A percentile compares a stretch with the other conserved stretches of the same genome.
Conservation (phyloP, 2,888 invertebrate species). For the Cosmia pyralina region DNA sequence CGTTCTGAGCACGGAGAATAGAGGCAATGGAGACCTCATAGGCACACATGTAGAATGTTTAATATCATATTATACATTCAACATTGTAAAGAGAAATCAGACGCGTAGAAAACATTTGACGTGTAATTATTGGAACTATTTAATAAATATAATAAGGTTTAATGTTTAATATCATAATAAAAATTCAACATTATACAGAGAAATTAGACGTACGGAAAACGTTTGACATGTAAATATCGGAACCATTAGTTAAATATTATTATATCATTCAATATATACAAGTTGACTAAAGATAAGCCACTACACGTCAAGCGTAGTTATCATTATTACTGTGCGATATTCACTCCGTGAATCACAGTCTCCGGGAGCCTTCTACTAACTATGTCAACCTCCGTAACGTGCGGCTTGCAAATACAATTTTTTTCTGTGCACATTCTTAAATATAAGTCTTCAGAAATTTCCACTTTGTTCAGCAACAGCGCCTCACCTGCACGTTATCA, state of each 20-base stretch:
- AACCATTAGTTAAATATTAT: not conserved
- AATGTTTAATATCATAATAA: not conserved
- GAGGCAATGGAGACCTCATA: conserved; percentile 15
- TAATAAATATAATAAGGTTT: too few relatives aligned
- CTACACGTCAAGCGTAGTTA: not conserved
- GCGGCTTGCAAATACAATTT: too few relatives aligned
- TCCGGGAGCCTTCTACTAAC: not conserved
- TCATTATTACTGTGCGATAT: not conserved
- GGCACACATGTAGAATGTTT: too few relatives aligned
- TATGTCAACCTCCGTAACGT: not conserved
- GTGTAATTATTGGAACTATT: not conserved
- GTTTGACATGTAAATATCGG: not conserved
- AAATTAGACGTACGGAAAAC: not conserved
- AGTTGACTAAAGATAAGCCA: too few relatives aligned
- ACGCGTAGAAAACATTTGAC: not conserved
- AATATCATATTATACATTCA: not conserved
- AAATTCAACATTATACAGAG: too few relatives aligned
- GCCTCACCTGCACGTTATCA: not conserved
- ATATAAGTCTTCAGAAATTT: too few relatives aligned
- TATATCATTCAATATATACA: not conserved
- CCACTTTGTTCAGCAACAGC: not conserved
- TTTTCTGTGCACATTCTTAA: not conserved
- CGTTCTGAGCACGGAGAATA: conserved; percentile 15
- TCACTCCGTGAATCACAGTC: not conserved
- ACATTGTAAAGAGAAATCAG: not conserved